A percentile compares a stretch with the other conserved stretches of the same genome.
phyloP scores from a whole-genome alignment of 2,113 vertebrate genomes.

The Ramphastos sulfuratus region DNA sequence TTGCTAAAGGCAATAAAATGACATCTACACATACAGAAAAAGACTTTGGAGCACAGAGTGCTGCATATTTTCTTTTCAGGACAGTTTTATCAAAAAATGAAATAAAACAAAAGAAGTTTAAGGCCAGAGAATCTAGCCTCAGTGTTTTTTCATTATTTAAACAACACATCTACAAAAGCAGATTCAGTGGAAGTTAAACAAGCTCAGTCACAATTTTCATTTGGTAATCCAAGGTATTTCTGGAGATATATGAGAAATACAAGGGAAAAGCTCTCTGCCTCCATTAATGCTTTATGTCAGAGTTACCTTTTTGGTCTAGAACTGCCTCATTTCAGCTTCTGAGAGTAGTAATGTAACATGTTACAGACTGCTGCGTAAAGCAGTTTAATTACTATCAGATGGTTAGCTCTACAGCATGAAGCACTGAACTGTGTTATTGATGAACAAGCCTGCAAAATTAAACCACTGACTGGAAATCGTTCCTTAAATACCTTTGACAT shows the following conservation, averaged over 20 bases:
- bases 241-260: neutral
- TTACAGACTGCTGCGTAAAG: neutral
- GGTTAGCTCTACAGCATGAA: neutral
- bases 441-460: conserved; percentile 17
- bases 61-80: neutral
- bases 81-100: neutral
- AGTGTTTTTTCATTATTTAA: conserved; percentile 27
- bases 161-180: neutral
- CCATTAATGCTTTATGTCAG: conserved; percentile 13
- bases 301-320: conserved; percentile 24
- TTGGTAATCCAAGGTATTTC: neutral
- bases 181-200: conserved; percentile 15
- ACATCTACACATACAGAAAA: neutral
- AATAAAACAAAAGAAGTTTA: neutral
- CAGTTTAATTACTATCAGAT: conserved; percentile 20
- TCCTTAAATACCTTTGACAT: conserved; percentile 1
- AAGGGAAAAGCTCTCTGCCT: neutral
- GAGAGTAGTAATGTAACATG: neutral
- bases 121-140: neutral
- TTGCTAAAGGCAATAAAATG: neutral
- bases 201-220: neutral
- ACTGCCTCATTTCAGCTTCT: conserved; percentile 17
- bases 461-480: neutral
- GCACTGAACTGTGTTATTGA: neutral
- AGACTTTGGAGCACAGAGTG: neutral